A percentile compares a stretch with the other conserved stretches of the same genome.
Evolutionary conservation across 1,140 invertebrate genomes (phyloP).

Genomic region (Panagrolaimus sp.): DNA sequence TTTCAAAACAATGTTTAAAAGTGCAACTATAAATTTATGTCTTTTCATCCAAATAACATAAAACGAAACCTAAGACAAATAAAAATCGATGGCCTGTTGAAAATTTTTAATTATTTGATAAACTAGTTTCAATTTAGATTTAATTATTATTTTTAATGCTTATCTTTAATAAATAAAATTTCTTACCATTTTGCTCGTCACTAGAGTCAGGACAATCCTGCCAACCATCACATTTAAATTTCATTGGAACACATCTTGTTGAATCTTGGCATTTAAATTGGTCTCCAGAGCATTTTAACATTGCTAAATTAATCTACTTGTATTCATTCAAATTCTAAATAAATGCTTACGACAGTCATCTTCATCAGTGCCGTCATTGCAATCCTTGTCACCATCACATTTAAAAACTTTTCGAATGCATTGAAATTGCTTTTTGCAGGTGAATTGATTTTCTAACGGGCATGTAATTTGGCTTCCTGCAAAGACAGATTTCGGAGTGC

Average conservation of each 20-base stretch:
- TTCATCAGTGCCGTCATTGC: constrained; percentile 64
- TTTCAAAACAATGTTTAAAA: neutral
- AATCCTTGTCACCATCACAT: constrained; percentile 76
- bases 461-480: neutral
- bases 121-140: constrained; percentile 56
- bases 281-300: constrained; percentile 17
- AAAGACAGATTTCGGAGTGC: constrained; percentile 64
- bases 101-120: constrained; percentile 63
- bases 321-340: neutral
- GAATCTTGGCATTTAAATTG: constrained; percentile 28
- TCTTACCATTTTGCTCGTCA: constrained; percentile 47
- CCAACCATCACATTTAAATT: constrained; percentile 31
- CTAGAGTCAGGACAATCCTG: constrained; percentile 58
- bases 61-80: too few species aligned
- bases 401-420: constrained; percentile 75
- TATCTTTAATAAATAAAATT: neutral
- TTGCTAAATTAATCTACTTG: neutral
- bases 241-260: constrained; percentile 25
- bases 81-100: constrained; percentile 70
- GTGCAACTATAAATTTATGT: neutral
- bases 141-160: too few species aligned
- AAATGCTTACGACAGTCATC: constrained; percentile 9
- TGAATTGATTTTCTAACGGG: constrained; percentile 11
- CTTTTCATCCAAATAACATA: constrained; percentile 59
- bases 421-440: constrained; percentile 62